Base-by-base conservation (phyloP, 1,140 invertebrate genomes). In the Samia ricini region DNA sequence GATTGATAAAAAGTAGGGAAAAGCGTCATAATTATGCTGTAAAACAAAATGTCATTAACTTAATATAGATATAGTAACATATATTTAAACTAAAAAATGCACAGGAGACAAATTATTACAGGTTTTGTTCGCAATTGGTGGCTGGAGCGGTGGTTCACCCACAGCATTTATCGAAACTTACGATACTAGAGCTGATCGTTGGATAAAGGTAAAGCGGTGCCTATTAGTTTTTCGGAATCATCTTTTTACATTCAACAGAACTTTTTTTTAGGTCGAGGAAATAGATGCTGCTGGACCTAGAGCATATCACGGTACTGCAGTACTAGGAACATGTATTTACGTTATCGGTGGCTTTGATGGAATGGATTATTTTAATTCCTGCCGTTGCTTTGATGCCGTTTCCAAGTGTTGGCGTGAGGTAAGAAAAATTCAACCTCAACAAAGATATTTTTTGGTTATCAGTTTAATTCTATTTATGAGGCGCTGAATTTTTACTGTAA, bases 81-180 rank as follows among this genome's bases (percentile, higher is more conserved):
- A n/a, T n/a, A n/a, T n/a, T n/a, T n/a, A n/a, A n/a, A n/a, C n/a
- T n/a, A n/a, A n/a, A n/a, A n/a, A 51, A 51, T 12, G 8, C n/a
- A 51, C 8, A 20, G 21, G 19, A 51, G 20, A 3, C 12, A 10
- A 12, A 15, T 56, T 59, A 56, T 64, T 51, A 12, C 52, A 89
- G 87, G 88, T 91, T 22, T 82, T 96, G 1, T 95, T 96, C 73
- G 93, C 94, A 0, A 93, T 96, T 60, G 95, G 95, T 5, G 96
- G 96, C 1, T 97, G 96, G 96, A 95, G 94, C 74, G 94, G 94
- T 8, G 95, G 95, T 12, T 94, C 94, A 4, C 95, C 95, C 0
- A 96, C 95, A 18, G 95, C 93, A 64, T 94, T 94, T 72, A 93
- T 96, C 48, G 95, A 97, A 79, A 95, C 94, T 0, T 96, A 96